These are phyloP conservation scores for Sepiola atlantica DNA, from an alignment of 2,888 invertebrate species.

Conservation along the genomic window DNA sequence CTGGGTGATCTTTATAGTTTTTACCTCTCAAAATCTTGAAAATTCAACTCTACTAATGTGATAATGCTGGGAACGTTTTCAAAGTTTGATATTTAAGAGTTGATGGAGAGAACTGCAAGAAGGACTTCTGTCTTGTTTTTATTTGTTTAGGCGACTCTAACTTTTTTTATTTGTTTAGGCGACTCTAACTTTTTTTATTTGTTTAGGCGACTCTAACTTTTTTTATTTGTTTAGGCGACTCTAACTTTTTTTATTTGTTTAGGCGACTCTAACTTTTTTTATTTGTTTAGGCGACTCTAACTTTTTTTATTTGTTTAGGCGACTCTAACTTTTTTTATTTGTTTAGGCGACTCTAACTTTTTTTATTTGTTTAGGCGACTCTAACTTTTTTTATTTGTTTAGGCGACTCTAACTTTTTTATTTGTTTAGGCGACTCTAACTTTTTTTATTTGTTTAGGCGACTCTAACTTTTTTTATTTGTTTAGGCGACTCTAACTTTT, in stretches of 20 bases:
- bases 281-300: neutral
- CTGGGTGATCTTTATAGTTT: neutral
- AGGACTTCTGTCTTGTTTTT: neutral
- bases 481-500: neutral
- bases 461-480: neutral
- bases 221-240: neutral
- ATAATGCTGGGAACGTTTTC: neutral
- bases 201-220: neutral
- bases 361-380: neutral
- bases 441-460: neutral
- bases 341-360: neutral
- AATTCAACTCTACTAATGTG: neutral
- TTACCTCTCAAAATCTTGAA: neutral
- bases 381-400: neutral
- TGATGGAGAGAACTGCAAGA: neutral
- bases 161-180: neutral
- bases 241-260: neutral
- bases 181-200: neutral
- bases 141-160: too few relatives aligned
- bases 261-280: neutral
- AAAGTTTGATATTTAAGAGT: slow-evolving; percentile 12
- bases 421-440: neutral
- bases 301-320: neutral
- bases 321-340: neutral
- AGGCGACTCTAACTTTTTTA: neutral